These are phyloP conservation scores for Cinclus mexicanus DNA, from an alignment of 2,113 vertebrate genomes.

Conservation along the genomic window DNA sequence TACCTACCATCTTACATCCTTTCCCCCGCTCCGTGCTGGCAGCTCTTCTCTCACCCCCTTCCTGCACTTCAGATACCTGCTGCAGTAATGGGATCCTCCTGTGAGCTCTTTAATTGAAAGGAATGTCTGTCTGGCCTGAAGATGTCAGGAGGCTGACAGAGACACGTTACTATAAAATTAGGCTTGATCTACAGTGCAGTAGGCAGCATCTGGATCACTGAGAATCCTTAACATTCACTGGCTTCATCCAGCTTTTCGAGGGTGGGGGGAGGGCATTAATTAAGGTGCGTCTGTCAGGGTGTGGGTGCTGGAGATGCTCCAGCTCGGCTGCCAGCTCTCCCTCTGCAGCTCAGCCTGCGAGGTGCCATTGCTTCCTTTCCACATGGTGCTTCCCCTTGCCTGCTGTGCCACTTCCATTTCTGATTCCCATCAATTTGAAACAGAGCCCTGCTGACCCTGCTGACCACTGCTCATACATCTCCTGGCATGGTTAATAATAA, in stretches of 20 bases:
- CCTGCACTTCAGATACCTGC: background rate
- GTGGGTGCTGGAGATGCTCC: background rate
- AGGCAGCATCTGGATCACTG: conserved; percentile 10
- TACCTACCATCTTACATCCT: background rate
- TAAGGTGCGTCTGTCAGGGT: background rate
- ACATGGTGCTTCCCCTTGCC: background rate
- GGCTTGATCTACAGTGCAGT: conserved; percentile 46
- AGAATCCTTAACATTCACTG: background rate
- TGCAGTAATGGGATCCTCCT: conserved; percentile 33
- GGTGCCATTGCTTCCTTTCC: background rate
- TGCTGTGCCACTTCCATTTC: conserved; percentile 52
- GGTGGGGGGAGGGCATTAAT: background rate
- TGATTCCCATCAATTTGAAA: conserved; percentile 52
- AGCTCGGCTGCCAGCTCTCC: background rate
- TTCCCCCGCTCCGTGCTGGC: background rate
- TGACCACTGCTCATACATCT: conserved; percentile 40
- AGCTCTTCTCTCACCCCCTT: background rate
- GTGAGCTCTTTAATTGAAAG: conserved; percentile 55
- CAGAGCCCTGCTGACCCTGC: conserved; percentile 37
- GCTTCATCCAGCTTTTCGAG: background rate
- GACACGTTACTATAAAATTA: conserved; percentile 42
- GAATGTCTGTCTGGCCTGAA: conserved; percentile 54
- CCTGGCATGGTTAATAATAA: conserved; percentile 51
- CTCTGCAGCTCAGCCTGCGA: background rate
- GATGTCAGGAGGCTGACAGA: conserved; percentile 51